phyloP scores from a whole-genome alignment of 2,113 vertebrate genomes.

The Pelmatolapia mariae region DNA sequence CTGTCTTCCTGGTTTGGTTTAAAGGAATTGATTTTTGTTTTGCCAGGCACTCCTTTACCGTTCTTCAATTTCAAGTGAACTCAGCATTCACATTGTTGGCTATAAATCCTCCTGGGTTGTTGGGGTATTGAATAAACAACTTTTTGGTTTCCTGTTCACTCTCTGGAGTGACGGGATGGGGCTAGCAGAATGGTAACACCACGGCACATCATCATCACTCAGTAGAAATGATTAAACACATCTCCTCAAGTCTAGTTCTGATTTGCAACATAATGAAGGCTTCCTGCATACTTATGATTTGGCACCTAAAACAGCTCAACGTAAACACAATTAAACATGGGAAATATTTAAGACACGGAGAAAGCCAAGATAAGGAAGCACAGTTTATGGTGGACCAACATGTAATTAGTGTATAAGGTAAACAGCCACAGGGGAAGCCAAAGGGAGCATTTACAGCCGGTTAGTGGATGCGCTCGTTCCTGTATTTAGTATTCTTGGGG shows the following conservation, averaged over 20 bases:
- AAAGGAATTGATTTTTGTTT: constrained; percentile 75
- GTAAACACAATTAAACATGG: constrained; percentile 8
- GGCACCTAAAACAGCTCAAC: not conserved
- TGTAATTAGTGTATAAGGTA: constrained; percentile 51
- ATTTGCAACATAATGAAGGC: constrained; percentile 9
- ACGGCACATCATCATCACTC: not conserved
- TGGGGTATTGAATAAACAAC: constrained; percentile 36
- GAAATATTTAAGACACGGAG: not conserved
- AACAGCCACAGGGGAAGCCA: constrained; percentile 41
- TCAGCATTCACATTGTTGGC: constrained; percentile 39
- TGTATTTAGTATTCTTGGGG: not conserved
- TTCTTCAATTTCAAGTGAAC: constrained; percentile 79
- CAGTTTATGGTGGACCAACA: constrained; percentile 8
- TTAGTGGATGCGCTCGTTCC: constrained; percentile 10
- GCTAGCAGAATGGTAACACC: not conserved
- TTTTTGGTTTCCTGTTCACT: not conserved
- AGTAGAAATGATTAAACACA: constrained; percentile 15
- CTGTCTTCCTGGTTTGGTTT: constrained; percentile 31
- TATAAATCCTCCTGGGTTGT: constrained; percentile 22
- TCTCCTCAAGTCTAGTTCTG: not conserved
- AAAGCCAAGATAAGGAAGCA: not conserved
- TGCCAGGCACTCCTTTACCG: constrained; percentile 70
- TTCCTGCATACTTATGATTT: not conserved
- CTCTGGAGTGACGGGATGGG: not conserved
- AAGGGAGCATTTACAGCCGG: constrained; percentile 34